A percentile compares a stretch with the other conserved stretches of the same genome.
phyloP scores from a whole-genome alignment of 2,797 vertebrate species.

The Sciurus vulgaris region DNA sequence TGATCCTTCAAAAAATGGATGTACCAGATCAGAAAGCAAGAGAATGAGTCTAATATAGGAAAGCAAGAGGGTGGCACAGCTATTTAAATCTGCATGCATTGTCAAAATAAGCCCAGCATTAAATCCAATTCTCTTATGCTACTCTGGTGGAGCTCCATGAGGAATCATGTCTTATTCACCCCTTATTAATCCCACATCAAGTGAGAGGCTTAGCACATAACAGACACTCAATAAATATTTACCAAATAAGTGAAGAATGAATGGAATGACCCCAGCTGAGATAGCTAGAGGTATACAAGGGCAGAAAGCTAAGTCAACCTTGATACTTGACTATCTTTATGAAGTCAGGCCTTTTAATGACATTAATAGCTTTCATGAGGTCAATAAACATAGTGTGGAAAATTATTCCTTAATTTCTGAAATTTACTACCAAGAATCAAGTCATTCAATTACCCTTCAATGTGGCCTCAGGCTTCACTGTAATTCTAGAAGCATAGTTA shows the following conservation, averaged over 20 bases:
- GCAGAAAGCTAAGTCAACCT: conserved; percentile 36
- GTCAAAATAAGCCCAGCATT: background rate
- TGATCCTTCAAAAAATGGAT: background rate
- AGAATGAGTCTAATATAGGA: background rate
- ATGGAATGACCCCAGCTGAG: conserved; percentile 37
- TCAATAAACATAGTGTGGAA: conserved; percentile 66
- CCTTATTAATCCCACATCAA: background rate
- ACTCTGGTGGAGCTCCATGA: background rate
- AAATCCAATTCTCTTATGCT: conserved; percentile 19
- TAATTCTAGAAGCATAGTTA: conserved; percentile 60
- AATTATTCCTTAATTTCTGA: conserved; percentile 76
- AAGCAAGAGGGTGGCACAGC: background rate
- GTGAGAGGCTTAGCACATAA: background rate
- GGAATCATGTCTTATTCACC: background rate
- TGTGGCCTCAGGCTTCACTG: conserved; percentile 47
- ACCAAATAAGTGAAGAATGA: conserved; percentile 20
- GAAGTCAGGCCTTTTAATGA: conserved; percentile 23
- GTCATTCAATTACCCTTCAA: conserved; percentile 63
- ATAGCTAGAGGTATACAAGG: background rate
- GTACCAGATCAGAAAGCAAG: background rate
- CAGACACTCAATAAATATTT: background rate
- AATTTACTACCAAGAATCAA: conserved; percentile 66
- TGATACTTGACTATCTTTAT: conserved; percentile 46
- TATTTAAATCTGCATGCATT: background rate
- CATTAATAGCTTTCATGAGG: conserved; percentile 69